A percentile compares a stretch with the other conserved stretches of the same genome.
Conservation (phyloP, 2,888 invertebrate species). For the Euproctis similis region DNA sequence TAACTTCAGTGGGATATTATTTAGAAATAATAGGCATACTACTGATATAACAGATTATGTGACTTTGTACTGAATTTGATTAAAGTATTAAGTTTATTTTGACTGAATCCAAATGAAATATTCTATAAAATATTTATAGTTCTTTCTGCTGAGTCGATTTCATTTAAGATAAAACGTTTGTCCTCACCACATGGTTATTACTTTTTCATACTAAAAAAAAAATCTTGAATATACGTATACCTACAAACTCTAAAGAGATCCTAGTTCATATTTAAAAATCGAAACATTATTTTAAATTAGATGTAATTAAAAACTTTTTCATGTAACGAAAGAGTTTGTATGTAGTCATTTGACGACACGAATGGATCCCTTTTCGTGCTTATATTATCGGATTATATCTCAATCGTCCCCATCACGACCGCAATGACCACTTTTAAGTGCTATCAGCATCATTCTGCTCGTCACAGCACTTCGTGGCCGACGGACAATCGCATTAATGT, state of each 20-base stretch:
- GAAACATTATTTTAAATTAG: too few relatives aligned
- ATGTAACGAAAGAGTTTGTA: too few relatives aligned
- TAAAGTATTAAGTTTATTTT: not conserved
- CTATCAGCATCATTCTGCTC: conserved; percentile 41
- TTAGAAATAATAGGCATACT: conserved; percentile 39
- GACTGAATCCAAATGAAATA: not conserved
- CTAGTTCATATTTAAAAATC: too few relatives aligned
- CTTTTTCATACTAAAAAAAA: too few relatives aligned
- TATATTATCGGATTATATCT: conserved; percentile 34
- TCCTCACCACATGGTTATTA: too few relatives aligned
- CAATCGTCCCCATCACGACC: conserved; percentile 28
- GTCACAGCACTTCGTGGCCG: conserved; percentile 42
- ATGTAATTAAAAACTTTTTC: too few relatives aligned
- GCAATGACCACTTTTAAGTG: conserved; percentile 31
- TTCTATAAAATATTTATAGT: too few relatives aligned
- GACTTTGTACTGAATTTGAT: not conserved
- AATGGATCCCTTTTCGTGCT: conserved; percentile 14
- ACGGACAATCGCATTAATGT: conserved; percentile 66
- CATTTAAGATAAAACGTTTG: too few relatives aligned
- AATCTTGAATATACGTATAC: too few relatives aligned
- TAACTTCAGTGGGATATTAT: conserved; percentile 40
- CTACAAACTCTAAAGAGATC: too few relatives aligned
- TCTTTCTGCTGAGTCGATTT: too few relatives aligned
- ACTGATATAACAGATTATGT: not conserved
- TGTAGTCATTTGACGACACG: too few relatives aligned